Conservation (phyloP, 2,888 invertebrate genomes). For the Sisyra nigra region DNA sequence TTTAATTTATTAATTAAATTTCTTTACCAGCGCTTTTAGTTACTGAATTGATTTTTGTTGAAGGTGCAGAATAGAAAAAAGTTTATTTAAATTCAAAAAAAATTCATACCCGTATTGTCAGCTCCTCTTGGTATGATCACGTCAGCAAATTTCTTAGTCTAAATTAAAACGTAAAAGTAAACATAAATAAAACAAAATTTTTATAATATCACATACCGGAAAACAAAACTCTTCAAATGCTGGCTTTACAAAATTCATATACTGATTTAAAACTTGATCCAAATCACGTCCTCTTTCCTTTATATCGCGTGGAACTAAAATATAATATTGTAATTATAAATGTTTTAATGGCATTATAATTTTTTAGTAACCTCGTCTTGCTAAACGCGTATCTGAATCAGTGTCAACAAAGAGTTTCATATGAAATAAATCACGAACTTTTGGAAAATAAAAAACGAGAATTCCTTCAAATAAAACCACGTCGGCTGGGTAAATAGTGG, state of each 20-base stretch:
- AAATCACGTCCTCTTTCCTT: conserved; percentile 87
- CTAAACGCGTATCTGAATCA: conserved; percentile 93
- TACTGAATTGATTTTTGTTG: too few species aligned
- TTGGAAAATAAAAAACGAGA: conserved; percentile 92
- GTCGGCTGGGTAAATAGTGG: conserved; percentile 86
- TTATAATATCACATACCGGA: conserved; percentile 48
- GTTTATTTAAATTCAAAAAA: background rate
- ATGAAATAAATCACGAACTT: conserved; percentile 87
- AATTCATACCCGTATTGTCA: conserved; percentile 77
- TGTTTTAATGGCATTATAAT: background rate
- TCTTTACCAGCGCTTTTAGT: too few species aligned
- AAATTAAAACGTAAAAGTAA: conserved; percentile 26
- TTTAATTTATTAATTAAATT: too few species aligned
- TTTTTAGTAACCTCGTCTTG: conserved; percentile 64
- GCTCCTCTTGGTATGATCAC: conserved; percentile 98
- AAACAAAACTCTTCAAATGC: conserved; percentile 98
- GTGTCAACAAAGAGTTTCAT: conserved; percentile 99
- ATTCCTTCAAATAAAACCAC: conserved; percentile 97
- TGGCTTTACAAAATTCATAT: conserved; percentile 97
- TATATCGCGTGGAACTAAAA: conserved; percentile 84
- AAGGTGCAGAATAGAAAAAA: background rate
- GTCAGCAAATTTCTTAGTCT: conserved; percentile 99
- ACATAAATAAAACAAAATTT: conserved; percentile 4
- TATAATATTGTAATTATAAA: conserved; percentile 16
- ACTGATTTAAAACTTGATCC: conserved; percentile 88